Conservation (phyloP, 1,140 invertebrate species). For the Antheraea mylitta region DNA sequence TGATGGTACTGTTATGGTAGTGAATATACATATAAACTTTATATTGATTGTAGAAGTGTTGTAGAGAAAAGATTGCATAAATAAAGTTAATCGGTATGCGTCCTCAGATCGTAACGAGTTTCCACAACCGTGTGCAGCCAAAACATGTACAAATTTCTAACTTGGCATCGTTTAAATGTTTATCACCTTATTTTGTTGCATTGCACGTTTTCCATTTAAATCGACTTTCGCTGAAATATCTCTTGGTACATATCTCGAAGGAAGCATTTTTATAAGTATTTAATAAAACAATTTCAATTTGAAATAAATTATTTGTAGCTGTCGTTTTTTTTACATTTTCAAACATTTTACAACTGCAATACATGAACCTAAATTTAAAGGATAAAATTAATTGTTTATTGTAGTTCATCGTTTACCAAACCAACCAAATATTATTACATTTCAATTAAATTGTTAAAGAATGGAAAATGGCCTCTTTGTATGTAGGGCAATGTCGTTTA, state of each 20-base stretch:
- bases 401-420: too few species aligned
- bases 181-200: neutral
- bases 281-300: neutral
- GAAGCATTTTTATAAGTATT: neutral
- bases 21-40: too few species aligned
- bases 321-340: too few species aligned
- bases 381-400: too few species aligned
- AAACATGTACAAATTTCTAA: slow-evolving; percentile 4
- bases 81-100: neutral
- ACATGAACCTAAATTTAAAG: too few species aligned
- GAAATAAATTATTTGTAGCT: neutral
- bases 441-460: too few species aligned
- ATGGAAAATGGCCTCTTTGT: too few species aligned
- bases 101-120: neutral
- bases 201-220: neutral
- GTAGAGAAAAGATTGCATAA: neutral
- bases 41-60: neutral
- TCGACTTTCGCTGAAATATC: neutral
- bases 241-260: neutral
- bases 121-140: neutral
- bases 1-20: too few species aligned
- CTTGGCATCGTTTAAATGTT: neutral
- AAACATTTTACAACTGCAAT: too few species aligned
- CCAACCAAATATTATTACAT: too few species aligned
- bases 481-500: too few species aligned